phyloP scores from a whole-genome alignment of 2,113 vertebrate genomes.

The Anarrhichthys ocellatus region DNA sequence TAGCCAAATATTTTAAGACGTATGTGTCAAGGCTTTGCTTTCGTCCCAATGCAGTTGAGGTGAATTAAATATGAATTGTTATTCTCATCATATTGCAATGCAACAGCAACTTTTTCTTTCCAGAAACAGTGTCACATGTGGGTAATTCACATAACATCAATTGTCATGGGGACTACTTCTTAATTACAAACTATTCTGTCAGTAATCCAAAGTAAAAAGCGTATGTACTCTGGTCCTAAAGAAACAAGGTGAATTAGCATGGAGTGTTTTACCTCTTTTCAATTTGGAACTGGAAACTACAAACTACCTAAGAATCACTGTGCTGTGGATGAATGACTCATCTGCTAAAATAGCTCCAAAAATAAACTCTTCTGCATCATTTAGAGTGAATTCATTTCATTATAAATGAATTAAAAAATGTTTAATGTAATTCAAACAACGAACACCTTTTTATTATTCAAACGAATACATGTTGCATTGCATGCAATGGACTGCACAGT shows the following conservation, averaged over 20 bases:
- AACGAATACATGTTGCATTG: neutral
- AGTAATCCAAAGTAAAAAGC: conserved; percentile 5
- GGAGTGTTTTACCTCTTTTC: neutral
- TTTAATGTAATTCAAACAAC: conserved; percentile 19
- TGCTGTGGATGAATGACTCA: conserved; percentile 23
- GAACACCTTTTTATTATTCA: conserved; percentile 34
- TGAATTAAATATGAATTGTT: conserved; percentile 15
- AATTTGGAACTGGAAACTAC: neutral
- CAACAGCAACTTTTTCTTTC: conserved; percentile 1
- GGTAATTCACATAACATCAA: conserved; percentile 10
- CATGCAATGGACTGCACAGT: neutral
- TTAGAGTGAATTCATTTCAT: conserved; percentile 16
- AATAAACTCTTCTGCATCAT: conserved; percentile 22
- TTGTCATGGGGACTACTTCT: neutral
- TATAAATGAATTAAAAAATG: neutral
- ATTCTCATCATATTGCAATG: neutral
- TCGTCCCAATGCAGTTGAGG: neutral
- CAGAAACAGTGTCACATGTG: conserved; percentile 1
- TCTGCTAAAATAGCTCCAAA: neutral
- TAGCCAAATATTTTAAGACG: neutral
- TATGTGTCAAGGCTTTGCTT: neutral
- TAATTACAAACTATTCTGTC: conserved; percentile 1
- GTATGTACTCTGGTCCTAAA: neutral
- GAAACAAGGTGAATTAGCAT: neutral
- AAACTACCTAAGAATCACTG: neutral